Evolutionary conservation across 2,113 vertebrate genomes (phyloP), one percentile per base, ranked within the genome.

Genomic region (Columba livia): DNA sequence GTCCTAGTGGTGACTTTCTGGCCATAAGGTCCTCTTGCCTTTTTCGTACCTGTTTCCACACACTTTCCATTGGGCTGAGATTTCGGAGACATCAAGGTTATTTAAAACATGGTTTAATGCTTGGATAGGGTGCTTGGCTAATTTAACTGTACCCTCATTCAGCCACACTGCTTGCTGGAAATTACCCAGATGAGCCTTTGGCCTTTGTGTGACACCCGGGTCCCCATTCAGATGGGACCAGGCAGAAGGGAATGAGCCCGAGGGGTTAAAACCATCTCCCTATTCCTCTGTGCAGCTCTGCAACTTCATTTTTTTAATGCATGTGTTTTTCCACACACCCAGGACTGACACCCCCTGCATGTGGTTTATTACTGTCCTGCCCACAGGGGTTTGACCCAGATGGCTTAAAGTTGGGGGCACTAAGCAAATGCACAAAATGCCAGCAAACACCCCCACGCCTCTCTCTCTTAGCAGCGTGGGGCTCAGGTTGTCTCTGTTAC

Each of bases 101-200:
- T 83, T 96, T 92, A 90, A 89, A 89, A 80, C 84, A 15, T 7
- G 23, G 81, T 50, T 86, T 79, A 67, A 44, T 56, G 62, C 78
- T 93, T 84, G 88, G 65, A 86, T 21, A 89, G 92, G 65, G 67
- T 14, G 11, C 82, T 83, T 38, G 82, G 65, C 75, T 93, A 51
- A 74, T 95, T 89, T 88, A 82, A 38, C 62, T 57, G 61, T 58
- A 44, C 78, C 77, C 85, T 85, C 18, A 1, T 70, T 67, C 34
- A 57, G 81, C 69, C 61, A 12, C 2, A 2, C 75, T 81, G 18
- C 50, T 75, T 80, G 56, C 78, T 89, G 38, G 29, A 86, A 71
- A 57, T 62, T 80, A 84, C 69, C 86, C 3, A 19, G 87, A 50
- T 2, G 10, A 86, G 78, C 57, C 47, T 82, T 91, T 88, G 38